Base-by-base conservation (phyloP, 2,888 invertebrate species). In the Miltochrista miniata region DNA sequence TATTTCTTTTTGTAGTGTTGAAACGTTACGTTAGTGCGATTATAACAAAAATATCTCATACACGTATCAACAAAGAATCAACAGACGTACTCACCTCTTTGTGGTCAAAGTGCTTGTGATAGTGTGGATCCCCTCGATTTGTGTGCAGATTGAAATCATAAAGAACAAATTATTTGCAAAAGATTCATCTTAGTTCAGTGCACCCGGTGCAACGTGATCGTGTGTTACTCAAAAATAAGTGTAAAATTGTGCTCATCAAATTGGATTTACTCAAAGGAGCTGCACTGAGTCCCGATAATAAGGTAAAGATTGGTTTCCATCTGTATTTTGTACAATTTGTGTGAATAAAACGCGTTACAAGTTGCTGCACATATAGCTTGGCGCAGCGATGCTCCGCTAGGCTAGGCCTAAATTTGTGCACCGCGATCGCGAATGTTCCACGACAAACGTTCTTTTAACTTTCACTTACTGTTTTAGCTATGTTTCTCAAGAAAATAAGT, bases 181-280 rank as follows among this genome's bases (percentile, higher is more conserved):
- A 56, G 55, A 62, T 60, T 54, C 59, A 7, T 7, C 1, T 44
- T 50, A 56, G 59, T 67, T 59, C 60, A 59, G 58, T 59, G 63
- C 65, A 56, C 46, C 60, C 64, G 40, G 56, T 70, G 58, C 64
- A 68, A 42, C 61, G 73, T 77, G 74, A 61, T 67, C 59, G 41
- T 65, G 64, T 57, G 50, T 70, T 71, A 45, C 54, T 59, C 63
- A 59, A 76, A 72, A 78, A 68, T 76, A 66, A 45, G 79, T 79
- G 76, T 67, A 61, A 70, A 64, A 64, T 68, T 68, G 77, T 74
- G 79, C 65, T 70, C 61, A 61, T 67, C 60, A 56, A 57, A 67
- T 84, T 87, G 89, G 87, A 89, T 89, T 87, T 81, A 61, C 64
- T 67, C 61, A 67, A 69, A 79, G 74, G 68, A 81, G 74, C 77